These are phyloP conservation scores for Spheniscus mendiculus DNA, from an alignment of 2,113 vertebrate species.

Conservation along the genomic window DNA sequence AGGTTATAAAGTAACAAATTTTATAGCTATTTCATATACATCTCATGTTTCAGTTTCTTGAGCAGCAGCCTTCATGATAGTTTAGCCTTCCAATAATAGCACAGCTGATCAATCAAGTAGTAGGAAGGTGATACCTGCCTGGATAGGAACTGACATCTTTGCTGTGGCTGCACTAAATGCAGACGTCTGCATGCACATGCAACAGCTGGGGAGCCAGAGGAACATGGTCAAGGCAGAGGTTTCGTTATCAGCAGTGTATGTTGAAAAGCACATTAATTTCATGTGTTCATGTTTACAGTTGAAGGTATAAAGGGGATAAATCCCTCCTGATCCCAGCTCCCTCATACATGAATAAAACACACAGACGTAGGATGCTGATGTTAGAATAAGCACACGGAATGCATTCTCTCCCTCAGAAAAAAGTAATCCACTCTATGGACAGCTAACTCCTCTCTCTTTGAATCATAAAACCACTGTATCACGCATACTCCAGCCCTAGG, in stretches of 20 bases:
- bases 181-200: background rate
- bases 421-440: background rate
- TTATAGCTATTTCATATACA: background rate
- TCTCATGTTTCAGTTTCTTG: background rate
- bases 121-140: background rate
- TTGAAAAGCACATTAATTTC: background rate
- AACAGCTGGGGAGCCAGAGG: background rate
- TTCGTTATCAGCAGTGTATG: background rate
- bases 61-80: background rate
- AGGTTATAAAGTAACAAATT: background rate
- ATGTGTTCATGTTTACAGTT: fast-evolving
- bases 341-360: background rate
- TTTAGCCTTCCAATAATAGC: background rate
- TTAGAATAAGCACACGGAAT: background rate
- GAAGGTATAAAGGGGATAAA: background rate
- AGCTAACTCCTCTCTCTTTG: background rate
- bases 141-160: background rate
- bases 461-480: background rate
- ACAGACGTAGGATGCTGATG: background rate
- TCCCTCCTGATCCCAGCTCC: background rate
- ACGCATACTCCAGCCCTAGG: background rate
- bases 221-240: background rate
- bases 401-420: background rate
- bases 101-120: background rate
- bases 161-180: background rate